Base-by-base conservation (phyloP, 2,113 vertebrate species). In the Melanostigma gelatinosum region DNA sequence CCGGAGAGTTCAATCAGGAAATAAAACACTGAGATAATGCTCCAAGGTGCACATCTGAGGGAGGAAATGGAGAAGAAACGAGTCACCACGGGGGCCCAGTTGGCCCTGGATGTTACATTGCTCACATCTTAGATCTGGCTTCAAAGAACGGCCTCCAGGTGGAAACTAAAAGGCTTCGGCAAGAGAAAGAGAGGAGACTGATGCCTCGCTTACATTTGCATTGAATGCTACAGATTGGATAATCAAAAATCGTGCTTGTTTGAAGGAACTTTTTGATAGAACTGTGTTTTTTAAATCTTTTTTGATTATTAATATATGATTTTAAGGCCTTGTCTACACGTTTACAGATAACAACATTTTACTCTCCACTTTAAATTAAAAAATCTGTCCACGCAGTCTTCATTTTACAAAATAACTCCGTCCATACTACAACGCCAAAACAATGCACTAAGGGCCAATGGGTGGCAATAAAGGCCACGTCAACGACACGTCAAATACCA, bases 91-190 rank as follows among this genome's bases (percentile, higher is more conserved):
- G 55, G 55, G 38, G 60, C 60, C 66, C 71, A 62, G 36, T 46
- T 76, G 76, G 36, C 38, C 36, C 36, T 29, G 46, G n/a, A 66
- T 77, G 67, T 79, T 63, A 34, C 12, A 0, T 3, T 69, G 52
- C 24, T 20, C 48, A 60, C 67, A 60, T 34, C 52, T 73, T 55
- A 71, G 38, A 83, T 76, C 24, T 61, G 52, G 34, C 65, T 65
- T 78, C 70, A 78, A 60, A 78, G 60, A 82, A 13, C 1, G 3
- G 6, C 61, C 71, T 67, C 9, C 36, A 68, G 63, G 36, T 67
- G 42, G 2, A 72, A 75, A 73, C 44, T 36, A 60, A 46, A 24
- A 71, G 6, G 22, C 34, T 65, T 65, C 55, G 22, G 42, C 32
- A 7, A 3, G 42, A 55, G 38, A 3, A 79, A 70, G 13, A 60